Base-by-base conservation (phyloP, 2,888 invertebrate species). In the Neria commutata region DNA sequence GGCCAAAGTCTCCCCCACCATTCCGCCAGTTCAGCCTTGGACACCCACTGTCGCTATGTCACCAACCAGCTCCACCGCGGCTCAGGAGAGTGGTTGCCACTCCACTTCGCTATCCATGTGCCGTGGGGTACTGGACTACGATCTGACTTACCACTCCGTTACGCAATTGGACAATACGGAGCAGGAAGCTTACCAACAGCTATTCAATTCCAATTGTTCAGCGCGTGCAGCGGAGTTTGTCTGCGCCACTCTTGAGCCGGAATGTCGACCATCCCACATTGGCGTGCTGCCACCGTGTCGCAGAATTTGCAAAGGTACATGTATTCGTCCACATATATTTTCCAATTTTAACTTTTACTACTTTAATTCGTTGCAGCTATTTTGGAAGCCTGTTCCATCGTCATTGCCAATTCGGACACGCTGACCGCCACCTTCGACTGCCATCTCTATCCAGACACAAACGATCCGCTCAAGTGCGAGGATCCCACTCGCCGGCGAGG, bases 71-170 rank as follows among this genome's bases (percentile, higher is more conserved):
- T 71, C 68, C 25, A 69, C 71, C 11, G 71, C 61, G 54, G 66
- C 49, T n/a, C 61, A 58, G 33, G 73, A 73, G 3, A 73, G 67
- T 29, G 78, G 75, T 49, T 82, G 82, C 60, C 73, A 75, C 62
- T 82, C 82, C 2, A 81, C 82, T 1, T 74, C 78, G 16, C 37
- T 82, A 45, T 64, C 68, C 34, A 77, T 82, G 69, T 89, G 89
- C 67, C 85, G 86, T n/a, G 88, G 87, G 1, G 84, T 88, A 3
- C 77, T 88, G n/a, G 88, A 87, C 0, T 89, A 89, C 71, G 88
- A 88, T 78, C 76, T 88, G 64, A 87, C 89, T 1, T 85, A 86
- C 10, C 72, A 74, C 19, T 64, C 67, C 1, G 72, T 71, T 8
- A 68, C 67, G 19, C 71, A 71, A 17, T 65, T 79, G 33, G 71